Conservation (phyloP, 1,140 invertebrate genomes). For the Pachyrhynchus sulphureomaculatus region DNA sequence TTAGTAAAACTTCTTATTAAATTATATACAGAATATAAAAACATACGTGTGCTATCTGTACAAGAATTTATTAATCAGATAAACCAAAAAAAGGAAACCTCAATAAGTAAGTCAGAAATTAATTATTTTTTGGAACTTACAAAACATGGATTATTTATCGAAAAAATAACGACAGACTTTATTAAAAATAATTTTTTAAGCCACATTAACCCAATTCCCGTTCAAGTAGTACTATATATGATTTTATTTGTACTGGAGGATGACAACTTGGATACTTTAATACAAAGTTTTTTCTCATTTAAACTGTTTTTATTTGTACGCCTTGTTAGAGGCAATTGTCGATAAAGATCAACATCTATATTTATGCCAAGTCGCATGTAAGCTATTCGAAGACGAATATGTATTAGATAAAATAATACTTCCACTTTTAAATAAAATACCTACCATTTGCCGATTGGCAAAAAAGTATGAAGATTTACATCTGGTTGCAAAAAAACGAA, state of each 20-base stretch:
- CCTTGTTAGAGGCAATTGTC: slow-evolving; percentile 16
- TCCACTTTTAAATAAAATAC: slow-evolving; percentile 52
- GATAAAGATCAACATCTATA: slow-evolving; percentile 42
- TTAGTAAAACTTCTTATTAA: too few species aligned
- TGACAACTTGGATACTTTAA: slow-evolving; percentile 35
- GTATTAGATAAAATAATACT: slow-evolving; percentile 53
- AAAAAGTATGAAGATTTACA: slow-evolving; percentile 30
- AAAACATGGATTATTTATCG: slow-evolving; percentile 28
- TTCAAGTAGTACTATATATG: slow-evolving; percentile 31
- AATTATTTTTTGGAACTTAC: slow-evolving; percentile 15
- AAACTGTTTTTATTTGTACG: slow-evolving; percentile 40
- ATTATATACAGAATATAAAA: too few species aligned
- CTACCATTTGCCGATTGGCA: slow-evolving; percentile 49
- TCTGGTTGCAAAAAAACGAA: slow-evolving; percentile 46
- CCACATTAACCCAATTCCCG: slow-evolving; percentile 36
- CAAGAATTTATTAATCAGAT: too few species aligned
- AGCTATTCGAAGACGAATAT: slow-evolving; percentile 52
- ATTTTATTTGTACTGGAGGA: slow-evolving; percentile 37
- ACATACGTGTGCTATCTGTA: too few species aligned
- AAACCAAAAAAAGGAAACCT: too few species aligned
- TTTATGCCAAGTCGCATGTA: slow-evolving; percentile 38
- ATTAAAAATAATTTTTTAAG: slow-evolving; percentile 20
- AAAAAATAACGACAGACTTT: slow-evolving; percentile 18
- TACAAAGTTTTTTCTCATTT: slow-evolving; percentile 52
- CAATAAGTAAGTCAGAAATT: slow-evolving; percentile 7